Evolutionary conservation across 2,888 invertebrate genomes (phyloP), one percentile per base, ranked within the genome.

Genomic region (Dicranocentrus wangi): DNA sequence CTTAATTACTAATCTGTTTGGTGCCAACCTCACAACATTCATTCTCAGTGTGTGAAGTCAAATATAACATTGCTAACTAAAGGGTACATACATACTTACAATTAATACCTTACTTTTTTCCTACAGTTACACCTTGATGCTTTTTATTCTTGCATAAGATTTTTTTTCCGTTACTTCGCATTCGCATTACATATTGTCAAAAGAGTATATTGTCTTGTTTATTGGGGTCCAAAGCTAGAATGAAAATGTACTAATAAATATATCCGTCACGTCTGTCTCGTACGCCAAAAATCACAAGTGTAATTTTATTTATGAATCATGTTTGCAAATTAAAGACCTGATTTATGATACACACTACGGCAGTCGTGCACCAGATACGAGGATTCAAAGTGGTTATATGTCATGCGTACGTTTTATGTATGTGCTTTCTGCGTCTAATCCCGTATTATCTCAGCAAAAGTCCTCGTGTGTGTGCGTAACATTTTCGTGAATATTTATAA

Each of bases 1-100:
- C 76, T 68, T 76, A 68, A 76, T 68, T 66, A 68, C 60, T 68
- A n/a, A 76, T 76, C 76, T 76, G 15, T 42, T 75, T 25, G 76
- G 58, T 5, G 66, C 65, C 66, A 75, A 32, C 47, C 17, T 69
- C 23, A 15, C 27, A 19, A 21, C 27, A 60, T n/a, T 39, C 47
- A 58, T 51, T 3, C 19, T 17, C 32, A 7, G 7, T 32, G 61
- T 61, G 55, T 55, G 61, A 61, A 61, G 61, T 61, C 32, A 61
- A 47, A n/a, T 47, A 7, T 10, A n/a, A 47, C 47, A 5, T 47
- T 8, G 13, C 39, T 39, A 39, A 39, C 39, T 39, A 5, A 8
- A 39, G 13, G 39, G 5, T 8, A 39, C 7, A 39, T 39, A 39
- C 13, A n/a, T 39, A 13, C 39, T 39, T 8, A 39, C 7, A 39